Evolutionary conservation across 2,797 vertebrate genomes (phyloP), one percentile per base, ranked within the genome.

Genomic region (Pelochelys cantorii): DNA sequence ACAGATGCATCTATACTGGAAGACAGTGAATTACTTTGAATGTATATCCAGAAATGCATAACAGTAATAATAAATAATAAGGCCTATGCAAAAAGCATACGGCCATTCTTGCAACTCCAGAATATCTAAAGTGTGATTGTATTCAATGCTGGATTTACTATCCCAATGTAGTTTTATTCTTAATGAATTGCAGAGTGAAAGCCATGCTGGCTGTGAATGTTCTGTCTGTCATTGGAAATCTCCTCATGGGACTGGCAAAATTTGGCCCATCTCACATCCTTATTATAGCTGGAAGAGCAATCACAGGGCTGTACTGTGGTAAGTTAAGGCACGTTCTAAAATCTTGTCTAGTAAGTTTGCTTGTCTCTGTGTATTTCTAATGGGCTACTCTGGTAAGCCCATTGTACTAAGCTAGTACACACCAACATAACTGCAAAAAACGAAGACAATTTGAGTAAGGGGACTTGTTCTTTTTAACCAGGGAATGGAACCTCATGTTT

Each of bases 241-340:
- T 99, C 42, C 97, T 99, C 83, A 99, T 99, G 99, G 98, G 98
- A 14, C 95, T 99, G 94, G 98, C 99, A 0, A 99, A 98, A 95
- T 79, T 99, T 37, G 99, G 99, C 95, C 98, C 98, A 3, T 98
- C 99, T 86, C 99, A 99, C 90, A 94, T 99, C 88, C 98, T 99
- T 98, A 98, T 99, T 93, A 99, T 99, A 80, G 89, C 98, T 0
- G 99, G 99, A 82, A 98, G 99, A 18, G 98, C 98, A 0, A 83
- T 99, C 22, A 99, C 99, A 52, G 99, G 99, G 88, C 98, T 99
- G 81, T 99, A 99, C 95, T 99, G 99, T 2, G 99, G 99, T 99
- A 98, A 98, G 98, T 94, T 22, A 62, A 14, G 18, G 42, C 34
- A 25, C 79, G 23, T 9, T 22, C 65, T 27, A 52, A 48, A 29